phyloP scores from a whole-genome alignment of 2,888 invertebrate species.

The Aphrophora alni region DNA sequence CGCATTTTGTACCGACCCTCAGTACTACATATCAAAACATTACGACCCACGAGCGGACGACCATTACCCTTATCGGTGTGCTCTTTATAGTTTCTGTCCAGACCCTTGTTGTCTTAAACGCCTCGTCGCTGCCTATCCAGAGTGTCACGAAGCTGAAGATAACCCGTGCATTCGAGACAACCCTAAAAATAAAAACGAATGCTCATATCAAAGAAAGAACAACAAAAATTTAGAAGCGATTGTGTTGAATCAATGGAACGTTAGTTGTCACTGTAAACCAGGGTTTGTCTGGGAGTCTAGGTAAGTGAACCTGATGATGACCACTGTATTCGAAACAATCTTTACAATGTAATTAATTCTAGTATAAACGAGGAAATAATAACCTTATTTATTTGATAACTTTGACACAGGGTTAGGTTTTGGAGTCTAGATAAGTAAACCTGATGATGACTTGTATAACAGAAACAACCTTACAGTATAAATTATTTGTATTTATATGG shows the following conservation, averaged over 20 bases:
- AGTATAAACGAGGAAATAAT: no score
- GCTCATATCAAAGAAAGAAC: conserved; percentile 56
- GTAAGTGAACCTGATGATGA: conserved; percentile 56
- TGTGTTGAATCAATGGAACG: conserved; percentile 66
- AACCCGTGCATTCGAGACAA: conserved; percentile 61
- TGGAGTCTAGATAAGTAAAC: no score
- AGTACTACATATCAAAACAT: conserved; percentile 57
- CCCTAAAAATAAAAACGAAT: conserved; percentile 54
- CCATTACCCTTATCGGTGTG: conserved; percentile 63
- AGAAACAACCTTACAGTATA: no score
- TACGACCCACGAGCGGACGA: conserved; percentile 66
- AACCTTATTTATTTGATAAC: no score
- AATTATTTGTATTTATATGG: no score
- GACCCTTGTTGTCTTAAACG: conserved; percentile 67
- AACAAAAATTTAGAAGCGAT: conserved; percentile 61
- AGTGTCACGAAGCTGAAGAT: conserved; percentile 58
- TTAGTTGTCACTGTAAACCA: conserved; percentile 63
- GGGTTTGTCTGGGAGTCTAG: conserved; percentile 66
- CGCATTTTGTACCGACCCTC: conserved; percentile 63
- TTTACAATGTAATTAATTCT: no score
- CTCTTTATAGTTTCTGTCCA: conserved; percentile 70
- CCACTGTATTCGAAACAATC: no score
- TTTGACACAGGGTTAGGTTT: no score
- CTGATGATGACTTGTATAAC: no score
- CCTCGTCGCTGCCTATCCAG: conserved; percentile 56